Evolutionary conservation across 1,140 invertebrate genomes (phyloP).

Genomic region (Pogonomyrmex barbatus): DNA sequence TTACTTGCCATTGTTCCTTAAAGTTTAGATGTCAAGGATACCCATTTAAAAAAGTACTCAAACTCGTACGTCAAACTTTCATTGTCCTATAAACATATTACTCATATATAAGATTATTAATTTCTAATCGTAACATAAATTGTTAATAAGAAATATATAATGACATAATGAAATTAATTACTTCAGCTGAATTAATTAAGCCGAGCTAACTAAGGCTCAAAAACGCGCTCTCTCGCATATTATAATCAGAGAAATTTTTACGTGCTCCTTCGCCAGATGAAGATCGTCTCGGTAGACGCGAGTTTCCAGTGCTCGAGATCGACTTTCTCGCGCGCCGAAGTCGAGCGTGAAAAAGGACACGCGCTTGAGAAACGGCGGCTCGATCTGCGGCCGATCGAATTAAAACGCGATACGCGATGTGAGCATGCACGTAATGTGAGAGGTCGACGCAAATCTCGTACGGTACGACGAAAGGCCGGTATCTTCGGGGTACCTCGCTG

Average conservation of each 20-base stretch:
- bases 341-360: constrained; percentile 4
- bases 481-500: neutral
- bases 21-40: constrained; percentile 34
- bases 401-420: neutral
- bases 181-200: neutral
- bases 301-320: constrained; percentile 33
- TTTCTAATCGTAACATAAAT: neutral
- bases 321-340: constrained; percentile 35
- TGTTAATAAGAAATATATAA: neutral
- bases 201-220: neutral
- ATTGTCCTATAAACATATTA: neutral
- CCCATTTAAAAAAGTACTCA: neutral
- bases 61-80: neutral
- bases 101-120: neutral
- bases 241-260: neutral
- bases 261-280: neutral
- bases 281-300: neutral
- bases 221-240: neutral
- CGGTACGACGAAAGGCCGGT: neutral
- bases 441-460: constrained; percentile 12
- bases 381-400: neutral
- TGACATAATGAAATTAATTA: neutral
- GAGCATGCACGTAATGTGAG: constrained; percentile 18
- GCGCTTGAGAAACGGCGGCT: neutral
- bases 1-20: constrained; percentile 16